Conservation (phyloP, 1,140 invertebrate genomes). For the Campoletis sonorensis region DNA sequence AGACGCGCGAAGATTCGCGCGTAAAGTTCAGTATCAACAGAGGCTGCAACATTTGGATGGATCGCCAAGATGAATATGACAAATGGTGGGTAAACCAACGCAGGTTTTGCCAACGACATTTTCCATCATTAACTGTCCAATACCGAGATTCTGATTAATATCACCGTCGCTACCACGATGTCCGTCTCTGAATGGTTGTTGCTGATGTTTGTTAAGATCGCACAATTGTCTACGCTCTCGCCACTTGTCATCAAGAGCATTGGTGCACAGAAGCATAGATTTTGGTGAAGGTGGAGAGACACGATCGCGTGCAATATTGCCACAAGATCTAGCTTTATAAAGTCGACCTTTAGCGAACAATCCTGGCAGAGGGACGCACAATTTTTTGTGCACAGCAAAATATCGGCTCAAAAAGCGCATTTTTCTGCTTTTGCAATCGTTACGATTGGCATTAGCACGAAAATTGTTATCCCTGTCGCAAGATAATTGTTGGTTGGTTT, state of each 20-base stretch:
- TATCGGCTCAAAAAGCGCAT: slow-evolving; percentile 81
- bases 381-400: slow-evolving; percentile 81
- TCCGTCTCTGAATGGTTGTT: slow-evolving; percentile 60
- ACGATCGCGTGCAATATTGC: slow-evolving; percentile 77
- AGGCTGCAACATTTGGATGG: slow-evolving; percentile 80
- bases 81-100: slow-evolving; percentile 75
- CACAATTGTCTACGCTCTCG: slow-evolving; percentile 69
- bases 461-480: slow-evolving; percentile 60
- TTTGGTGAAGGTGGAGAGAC: slow-evolving; percentile 70
- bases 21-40: slow-evolving; percentile 73
- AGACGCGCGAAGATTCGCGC: not conserved
- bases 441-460: slow-evolving; percentile 58
- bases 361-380: slow-evolving; percentile 78
- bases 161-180: slow-evolving; percentile 75
- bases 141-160: slow-evolving; percentile 77
- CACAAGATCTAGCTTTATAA: slow-evolving; percentile 80
- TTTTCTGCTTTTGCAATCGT: slow-evolving; percentile 75
- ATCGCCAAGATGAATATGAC: slow-evolving; percentile 78
- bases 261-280: slow-evolving; percentile 66
- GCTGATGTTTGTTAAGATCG: slow-evolving; percentile 54
- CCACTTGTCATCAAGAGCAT: slow-evolving; percentile 69
- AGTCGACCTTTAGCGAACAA: slow-evolving; percentile 77
- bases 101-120: slow-evolving; percentile 72
- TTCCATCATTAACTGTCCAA: slow-evolving; percentile 62
- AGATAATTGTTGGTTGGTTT: slow-evolving; percentile 9